Percentiles rank a stretch among this genome's conserved stretches.
These are phyloP conservation scores for Loris lydekkerianus DNA, from an alignment of 2,797 vertebrate genomes.

Conservation along the genomic window DNA sequence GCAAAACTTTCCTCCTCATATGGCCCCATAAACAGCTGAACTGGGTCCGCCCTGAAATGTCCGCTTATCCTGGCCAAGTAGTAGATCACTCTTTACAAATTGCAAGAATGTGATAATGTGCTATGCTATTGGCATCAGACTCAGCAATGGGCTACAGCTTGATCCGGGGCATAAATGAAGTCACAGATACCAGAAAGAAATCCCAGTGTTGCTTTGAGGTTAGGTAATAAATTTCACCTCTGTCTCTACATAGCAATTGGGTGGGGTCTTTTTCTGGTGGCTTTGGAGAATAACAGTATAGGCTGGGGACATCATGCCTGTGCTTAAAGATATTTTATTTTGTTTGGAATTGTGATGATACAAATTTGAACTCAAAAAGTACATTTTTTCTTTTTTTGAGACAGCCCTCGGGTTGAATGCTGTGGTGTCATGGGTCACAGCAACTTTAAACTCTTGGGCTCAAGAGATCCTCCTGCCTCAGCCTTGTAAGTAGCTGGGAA, in stretches of 20 bases:
- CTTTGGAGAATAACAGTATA: too few species aligned
- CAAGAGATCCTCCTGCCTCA: not conserved
- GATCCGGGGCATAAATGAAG: not conserved
- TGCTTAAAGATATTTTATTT: not conserved
- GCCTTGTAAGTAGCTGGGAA: too few species aligned
- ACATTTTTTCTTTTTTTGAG: not conserved
- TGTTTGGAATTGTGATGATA: not conserved
- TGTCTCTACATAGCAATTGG: too few species aligned
- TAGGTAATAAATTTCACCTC: not conserved
- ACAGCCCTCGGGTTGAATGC: too few species aligned
- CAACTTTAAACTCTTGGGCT: not conserved
- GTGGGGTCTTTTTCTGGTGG: not conserved
- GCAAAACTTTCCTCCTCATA: not conserved
- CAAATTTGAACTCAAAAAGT: constrained; percentile 5
- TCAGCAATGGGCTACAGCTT: not conserved
- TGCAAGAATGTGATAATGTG: not conserved
- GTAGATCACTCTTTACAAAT: not conserved
- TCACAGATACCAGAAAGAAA: not conserved
- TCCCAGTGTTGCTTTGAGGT: not conserved
- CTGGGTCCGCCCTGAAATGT: not conserved
- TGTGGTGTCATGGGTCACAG: not conserved
- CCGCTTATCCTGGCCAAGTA: not conserved
- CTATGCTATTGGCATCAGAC: not conserved
- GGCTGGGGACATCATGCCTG: not conserved
- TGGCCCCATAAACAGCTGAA: accelerated